Conservation (phyloP, 2,113 vertebrate genomes). For the Chaenocephalus aceratus region DNA sequence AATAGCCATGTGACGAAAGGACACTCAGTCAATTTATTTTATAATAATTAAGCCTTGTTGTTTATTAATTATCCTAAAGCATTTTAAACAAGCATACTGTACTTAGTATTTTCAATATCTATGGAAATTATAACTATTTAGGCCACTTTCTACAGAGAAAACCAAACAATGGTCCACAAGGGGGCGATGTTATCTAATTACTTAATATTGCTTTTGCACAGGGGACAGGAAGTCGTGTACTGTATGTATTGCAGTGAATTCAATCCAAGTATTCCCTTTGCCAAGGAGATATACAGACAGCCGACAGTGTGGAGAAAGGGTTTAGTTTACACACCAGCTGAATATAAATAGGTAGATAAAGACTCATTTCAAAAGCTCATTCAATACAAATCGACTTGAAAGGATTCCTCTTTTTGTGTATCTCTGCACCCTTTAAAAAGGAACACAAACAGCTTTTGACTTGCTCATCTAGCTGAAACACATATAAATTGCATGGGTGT, state of each 20-base stretch:
- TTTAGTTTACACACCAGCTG: conserved; percentile 22
- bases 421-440: conserved; percentile 14
- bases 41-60: not conserved
- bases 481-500: conserved; percentile 14
- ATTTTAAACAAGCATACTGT: not conserved
- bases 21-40: not conserved
- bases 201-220: not conserved
- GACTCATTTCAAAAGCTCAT: conserved; percentile 10
- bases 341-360: conserved; percentile 28
- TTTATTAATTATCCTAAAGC: not conserved
- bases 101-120: not conserved
- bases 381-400: conserved; percentile 15
- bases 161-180: conserved; percentile 35
- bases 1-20: conserved; percentile 40
- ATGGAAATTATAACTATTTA: not conserved
- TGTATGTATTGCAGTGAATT: conserved; percentile 6
- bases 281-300: not conserved
- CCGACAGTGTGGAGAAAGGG: conserved; percentile 8
- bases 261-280: conserved; percentile 15
- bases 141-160: not conserved
- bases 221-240: not conserved
- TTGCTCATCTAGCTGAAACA: conserved; percentile 17
- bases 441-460: conserved; percentile 14
- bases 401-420: conserved; percentile 18
- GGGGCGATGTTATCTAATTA: conserved; percentile 42